Percentiles rank a stretch among this genome's conserved stretches.
phyloP scores from a whole-genome alignment of 2,797 vertebrate genomes.

The Crotalus adamanteus region DNA sequence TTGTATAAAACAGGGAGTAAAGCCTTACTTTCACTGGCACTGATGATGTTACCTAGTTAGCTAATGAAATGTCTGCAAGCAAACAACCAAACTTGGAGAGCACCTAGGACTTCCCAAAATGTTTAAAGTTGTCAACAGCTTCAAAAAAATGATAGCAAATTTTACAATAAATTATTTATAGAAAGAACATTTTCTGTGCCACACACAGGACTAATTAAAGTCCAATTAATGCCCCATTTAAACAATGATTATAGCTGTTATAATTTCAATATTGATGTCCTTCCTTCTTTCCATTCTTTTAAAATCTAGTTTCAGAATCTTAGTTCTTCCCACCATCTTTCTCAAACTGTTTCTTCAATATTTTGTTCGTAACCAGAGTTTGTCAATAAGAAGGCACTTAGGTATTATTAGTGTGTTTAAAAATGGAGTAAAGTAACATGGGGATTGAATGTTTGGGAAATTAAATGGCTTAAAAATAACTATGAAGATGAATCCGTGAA shows the following conservation, averaged over 20 bases:
- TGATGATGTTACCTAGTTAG: background rate
- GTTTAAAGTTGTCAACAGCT: background rate
- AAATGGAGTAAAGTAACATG: background rate
- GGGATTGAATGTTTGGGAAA: rapidly evolving
- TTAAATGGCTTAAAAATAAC: background rate
- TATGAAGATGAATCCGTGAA: background rate
- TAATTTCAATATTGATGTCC: conserved; percentile 62
- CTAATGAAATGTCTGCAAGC: background rate
- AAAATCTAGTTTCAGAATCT: conserved; percentile 50
- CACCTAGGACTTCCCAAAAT: background rate
- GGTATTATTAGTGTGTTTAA: background rate
- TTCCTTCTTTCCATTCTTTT: conserved; percentile 42
- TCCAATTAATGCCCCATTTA: conserved; percentile 73
- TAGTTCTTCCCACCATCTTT: conserved; percentile 4
- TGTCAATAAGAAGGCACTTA: background rate
- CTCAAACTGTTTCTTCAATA: background rate
- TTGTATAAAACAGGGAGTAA: background rate
- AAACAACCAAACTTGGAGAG: background rate
- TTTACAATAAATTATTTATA: conserved; percentile 55
- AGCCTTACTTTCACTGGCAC: background rate
- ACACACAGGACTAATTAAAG: conserved; percentile 67
- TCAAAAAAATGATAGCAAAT: conserved; percentile 34
- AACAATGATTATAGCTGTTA: conserved; percentile 64
- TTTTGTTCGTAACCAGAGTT: conserved; percentile 17
- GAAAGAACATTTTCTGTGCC: conserved; percentile 55